Percentiles rank a stretch among this genome's conserved stretches.
Conservation (phyloP, 1,140 invertebrate genomes). For the Yoshiicerus persimilis region DNA sequence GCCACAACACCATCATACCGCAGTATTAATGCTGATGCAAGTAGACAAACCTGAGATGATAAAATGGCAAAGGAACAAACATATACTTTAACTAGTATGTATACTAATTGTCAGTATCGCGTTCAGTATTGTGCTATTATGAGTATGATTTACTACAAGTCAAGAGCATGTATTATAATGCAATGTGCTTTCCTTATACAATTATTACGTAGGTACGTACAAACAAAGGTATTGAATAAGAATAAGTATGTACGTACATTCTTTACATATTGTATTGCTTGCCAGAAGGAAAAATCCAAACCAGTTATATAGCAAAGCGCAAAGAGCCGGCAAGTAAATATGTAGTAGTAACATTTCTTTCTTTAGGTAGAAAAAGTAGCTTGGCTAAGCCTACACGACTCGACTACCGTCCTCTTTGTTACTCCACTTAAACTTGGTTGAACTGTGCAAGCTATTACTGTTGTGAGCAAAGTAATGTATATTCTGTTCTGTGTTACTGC, state of each 20-base stretch:
- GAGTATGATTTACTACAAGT: neutral
- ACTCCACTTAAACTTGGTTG: neutral
- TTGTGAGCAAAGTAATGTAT: neutral
- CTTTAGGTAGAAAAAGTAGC: neutral
- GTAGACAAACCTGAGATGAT: neutral
- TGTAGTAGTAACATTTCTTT: neutral
- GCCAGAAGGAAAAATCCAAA: neutral
- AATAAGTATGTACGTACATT: no score
- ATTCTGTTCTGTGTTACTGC: neutral
- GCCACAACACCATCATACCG: no score
- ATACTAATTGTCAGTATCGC: neutral
- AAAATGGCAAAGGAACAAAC: neutral
- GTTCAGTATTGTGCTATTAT: neutral
- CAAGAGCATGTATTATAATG: neutral
- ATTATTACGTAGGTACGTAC: neutral
- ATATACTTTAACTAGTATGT: neutral
- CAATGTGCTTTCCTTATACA: neutral
- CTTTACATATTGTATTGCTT: neutral
- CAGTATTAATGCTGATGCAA: neutral
- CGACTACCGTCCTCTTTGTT: neutral
- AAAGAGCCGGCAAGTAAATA: neutral
- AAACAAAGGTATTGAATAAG: neutral
- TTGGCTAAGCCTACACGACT: neutral
- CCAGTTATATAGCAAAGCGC: neutral
- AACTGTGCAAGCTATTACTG: neutral